These are phyloP conservation scores for Patella vulgata DNA, from an alignment of 1,140 invertebrate genomes.

Conservation along the genomic window DNA sequence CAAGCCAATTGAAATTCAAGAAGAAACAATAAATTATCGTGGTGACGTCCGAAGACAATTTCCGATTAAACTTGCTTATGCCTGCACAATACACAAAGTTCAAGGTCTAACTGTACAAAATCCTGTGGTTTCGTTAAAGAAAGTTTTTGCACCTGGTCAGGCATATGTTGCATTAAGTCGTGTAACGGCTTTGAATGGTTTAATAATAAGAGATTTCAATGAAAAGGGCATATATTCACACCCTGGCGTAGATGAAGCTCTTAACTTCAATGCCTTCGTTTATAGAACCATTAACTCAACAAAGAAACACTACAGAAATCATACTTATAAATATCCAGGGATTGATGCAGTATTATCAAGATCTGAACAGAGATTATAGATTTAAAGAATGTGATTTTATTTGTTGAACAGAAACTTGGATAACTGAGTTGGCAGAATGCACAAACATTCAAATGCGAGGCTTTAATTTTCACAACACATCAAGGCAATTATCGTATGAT, in stretches of 20 bases:
- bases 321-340: slow-evolving; percentile 8
- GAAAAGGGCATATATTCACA: slow-evolving; percentile 1
- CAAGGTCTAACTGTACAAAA: slow-evolving; percentile 25
- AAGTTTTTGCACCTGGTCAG: slow-evolving; percentile 10
- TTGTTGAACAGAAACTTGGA: neutral
- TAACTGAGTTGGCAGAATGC: no score
- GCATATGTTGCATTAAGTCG: slow-evolving; percentile 27
- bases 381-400: slow-evolving; percentile 4
- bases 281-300: neutral
- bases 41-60: slow-evolving; percentile 13
- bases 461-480: no score
- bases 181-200: slow-evolving; percentile 8
- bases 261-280: neutral
- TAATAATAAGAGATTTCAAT: slow-evolving; percentile 13
- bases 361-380: slow-evolving; percentile 7
- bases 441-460: no score
- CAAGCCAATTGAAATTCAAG: no score
- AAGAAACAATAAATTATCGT: no score
- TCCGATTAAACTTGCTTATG: slow-evolving; percentile 18
- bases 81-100: slow-evolving; percentile 27
- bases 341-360: slow-evolving; percentile 5
- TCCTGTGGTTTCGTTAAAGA: slow-evolving; percentile 21
- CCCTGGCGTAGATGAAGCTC: neutral
- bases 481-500: no score
- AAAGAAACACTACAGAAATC: slow-evolving; percentile 1